Conservation (phyloP, 2,113 vertebrate species). For the Panurus biarmicus region DNA sequence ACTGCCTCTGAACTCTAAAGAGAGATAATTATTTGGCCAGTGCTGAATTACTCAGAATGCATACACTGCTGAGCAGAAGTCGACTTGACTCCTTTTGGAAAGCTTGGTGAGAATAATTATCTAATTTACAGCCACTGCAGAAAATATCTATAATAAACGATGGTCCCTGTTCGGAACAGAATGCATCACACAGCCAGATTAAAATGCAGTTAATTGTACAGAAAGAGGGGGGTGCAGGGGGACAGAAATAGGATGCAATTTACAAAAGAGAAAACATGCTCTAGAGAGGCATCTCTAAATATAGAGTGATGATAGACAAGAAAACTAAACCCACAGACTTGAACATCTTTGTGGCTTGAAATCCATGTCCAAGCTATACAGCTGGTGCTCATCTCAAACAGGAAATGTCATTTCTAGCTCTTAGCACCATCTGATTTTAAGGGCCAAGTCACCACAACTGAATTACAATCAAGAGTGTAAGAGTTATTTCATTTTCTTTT, state of each 20-base stretch:
- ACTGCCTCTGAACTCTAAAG: neutral
- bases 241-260: conserved; percentile 45
- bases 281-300: conserved; percentile 29
- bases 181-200: conserved; percentile 22
- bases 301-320: conserved; percentile 41
- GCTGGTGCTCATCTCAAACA: neutral
- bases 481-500: neutral
- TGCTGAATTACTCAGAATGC: neutral
- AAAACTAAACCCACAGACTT: conserved; percentile 28
- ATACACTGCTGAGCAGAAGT: neutral
- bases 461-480: neutral
- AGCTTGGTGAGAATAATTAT: conserved; percentile 42
- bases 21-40: conserved; percentile 4
- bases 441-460: neutral
- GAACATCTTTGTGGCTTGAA: conserved; percentile 11
- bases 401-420: conserved; percentile 9
- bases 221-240: neutral
- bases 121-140: conserved; percentile 54
- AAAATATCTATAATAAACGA: conserved; percentile 50
- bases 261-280: conserved; percentile 13
- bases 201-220: conserved; percentile 57
- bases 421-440: neutral
- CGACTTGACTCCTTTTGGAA: conserved; percentile 4
- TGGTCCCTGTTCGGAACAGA: conserved; percentile 19
- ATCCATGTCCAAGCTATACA: conserved; percentile 15